A percentile compares a stretch with the other conserved stretches of the same genome.
phyloP scores from a whole-genome alignment of 2,888 invertebrate genomes.

The Watsonalla cultraria region DNA sequence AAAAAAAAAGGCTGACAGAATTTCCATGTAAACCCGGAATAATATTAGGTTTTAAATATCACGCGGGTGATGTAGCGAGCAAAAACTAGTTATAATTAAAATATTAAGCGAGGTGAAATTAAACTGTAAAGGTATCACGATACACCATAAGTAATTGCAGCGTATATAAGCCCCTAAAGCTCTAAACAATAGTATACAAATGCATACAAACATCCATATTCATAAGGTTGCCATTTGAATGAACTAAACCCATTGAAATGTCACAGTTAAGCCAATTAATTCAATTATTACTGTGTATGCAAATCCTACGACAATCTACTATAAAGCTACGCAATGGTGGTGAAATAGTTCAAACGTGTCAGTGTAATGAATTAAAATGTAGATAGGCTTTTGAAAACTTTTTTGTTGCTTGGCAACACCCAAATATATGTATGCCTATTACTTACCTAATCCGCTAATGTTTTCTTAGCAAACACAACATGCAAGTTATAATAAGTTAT shows the following conservation, averaged over 20 bases:
- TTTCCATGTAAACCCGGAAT: too few species aligned
- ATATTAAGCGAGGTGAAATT: too few species aligned
- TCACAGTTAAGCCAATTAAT: background rate
- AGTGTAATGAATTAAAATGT: background rate
- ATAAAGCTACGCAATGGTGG: background rate
- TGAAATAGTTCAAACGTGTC: background rate
- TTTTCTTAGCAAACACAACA: too few species aligned
- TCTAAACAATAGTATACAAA: background rate
- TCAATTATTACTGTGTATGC: background rate
- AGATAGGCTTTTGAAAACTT: background rate
- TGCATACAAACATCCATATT: background rate
- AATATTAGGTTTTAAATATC: too few species aligned
- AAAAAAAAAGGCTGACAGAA: too few species aligned
- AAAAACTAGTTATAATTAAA: too few species aligned
- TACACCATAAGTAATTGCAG: background rate
- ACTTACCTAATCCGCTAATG: too few species aligned
- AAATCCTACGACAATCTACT: background rate
- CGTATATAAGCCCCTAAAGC: background rate
- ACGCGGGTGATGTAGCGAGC: too few species aligned
- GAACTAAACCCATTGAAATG: background rate
- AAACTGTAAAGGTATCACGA: background rate
- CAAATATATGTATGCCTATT: too few species aligned
- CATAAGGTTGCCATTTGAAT: background rate
- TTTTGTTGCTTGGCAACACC: too few species aligned
- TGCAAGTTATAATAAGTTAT: too few species aligned